phyloP scores from a whole-genome alignment of 1,140 invertebrate genomes.

The Aphaenogaster ashmeadi region DNA sequence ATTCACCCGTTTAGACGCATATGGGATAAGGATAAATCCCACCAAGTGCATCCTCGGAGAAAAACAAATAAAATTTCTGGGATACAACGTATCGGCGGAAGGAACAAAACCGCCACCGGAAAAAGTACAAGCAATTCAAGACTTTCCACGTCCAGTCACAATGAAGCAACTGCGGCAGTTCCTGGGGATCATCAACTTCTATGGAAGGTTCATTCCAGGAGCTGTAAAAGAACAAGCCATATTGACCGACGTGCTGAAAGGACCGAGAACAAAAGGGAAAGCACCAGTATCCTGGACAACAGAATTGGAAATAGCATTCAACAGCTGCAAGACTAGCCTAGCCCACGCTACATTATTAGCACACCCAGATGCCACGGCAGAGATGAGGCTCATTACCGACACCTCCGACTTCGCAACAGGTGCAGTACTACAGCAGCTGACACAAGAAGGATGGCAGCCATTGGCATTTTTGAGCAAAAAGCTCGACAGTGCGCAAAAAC shows the following conservation, averaged over 20 bases:
- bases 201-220: background rate
- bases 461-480: constrained; percentile 73
- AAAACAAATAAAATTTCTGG: background rate
- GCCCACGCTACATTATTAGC: background rate
- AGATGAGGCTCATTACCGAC: background rate
- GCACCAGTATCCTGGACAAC: background rate
- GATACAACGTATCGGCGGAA: background rate
- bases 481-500: constrained; percentile 24
- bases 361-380: background rate
- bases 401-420: constrained; percentile 29
- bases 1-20: background rate
- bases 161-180: constrained; percentile 21
- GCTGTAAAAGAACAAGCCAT: background rate
- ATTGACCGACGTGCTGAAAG: background rate
- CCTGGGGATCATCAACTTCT: constrained; percentile 42
- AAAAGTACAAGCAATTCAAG: background rate
- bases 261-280: background rate
- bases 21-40: background rate
- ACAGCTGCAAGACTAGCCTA: background rate
- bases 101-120: background rate
- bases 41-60: constrained; percentile 16
- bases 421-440: constrained; percentile 10
- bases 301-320: background rate
- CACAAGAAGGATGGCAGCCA: constrained; percentile 38
- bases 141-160: background rate